Conservation (phyloP, 2,888 invertebrate genomes). For the Drosophila eohydei region DNA sequence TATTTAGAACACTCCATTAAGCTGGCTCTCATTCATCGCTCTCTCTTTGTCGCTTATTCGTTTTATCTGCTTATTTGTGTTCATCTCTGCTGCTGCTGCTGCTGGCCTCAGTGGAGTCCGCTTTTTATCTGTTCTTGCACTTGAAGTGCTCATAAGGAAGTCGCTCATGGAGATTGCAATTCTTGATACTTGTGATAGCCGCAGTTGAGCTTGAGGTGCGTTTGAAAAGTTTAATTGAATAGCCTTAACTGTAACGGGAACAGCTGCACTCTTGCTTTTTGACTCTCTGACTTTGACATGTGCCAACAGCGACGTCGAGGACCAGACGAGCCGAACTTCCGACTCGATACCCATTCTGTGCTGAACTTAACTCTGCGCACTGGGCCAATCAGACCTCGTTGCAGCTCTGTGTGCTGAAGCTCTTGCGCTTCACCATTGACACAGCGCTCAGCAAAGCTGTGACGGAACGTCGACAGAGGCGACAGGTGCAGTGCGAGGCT, state of each 20-base stretch:
- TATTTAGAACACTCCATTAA: conserved; percentile 3
- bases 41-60: background rate
- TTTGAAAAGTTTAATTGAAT: conserved; percentile 14
- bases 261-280: conserved; percentile 12
- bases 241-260: background rate
- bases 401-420: conserved; percentile 10
- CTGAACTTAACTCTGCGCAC: conserved; percentile 5
- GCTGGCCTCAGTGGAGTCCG: background rate
- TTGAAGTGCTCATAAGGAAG: conserved; percentile 5
- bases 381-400: conserved; percentile 16
- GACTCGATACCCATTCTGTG: conserved; percentile 13
- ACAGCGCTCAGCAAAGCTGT: conserved; percentile 19
- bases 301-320: too few species aligned
- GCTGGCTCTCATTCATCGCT: background rate
- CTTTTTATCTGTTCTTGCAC: background rate
- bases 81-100: background rate
- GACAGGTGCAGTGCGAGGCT: background rate
- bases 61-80: conserved; percentile 3
- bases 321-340: background rate
- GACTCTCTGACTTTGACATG: conserved; percentile 23
- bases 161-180: background rate
- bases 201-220: background rate
- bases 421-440: conserved; percentile 17
- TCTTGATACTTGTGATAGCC: background rate
- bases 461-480: conserved; percentile 7